Conservation (phyloP, 2,113 vertebrate species). For the Reinhardtius hippoglossoides region DNA sequence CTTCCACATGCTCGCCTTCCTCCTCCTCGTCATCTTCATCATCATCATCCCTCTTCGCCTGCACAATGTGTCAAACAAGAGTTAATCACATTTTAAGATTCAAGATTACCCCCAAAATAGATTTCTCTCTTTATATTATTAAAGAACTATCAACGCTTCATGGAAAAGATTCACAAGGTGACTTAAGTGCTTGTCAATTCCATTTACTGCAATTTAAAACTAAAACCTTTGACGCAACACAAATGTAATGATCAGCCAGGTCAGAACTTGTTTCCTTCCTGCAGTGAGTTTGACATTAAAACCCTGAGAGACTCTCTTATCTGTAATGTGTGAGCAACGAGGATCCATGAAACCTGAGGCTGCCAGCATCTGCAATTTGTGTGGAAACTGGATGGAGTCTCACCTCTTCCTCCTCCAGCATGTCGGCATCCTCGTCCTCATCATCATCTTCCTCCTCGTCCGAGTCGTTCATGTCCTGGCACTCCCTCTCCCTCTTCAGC, state of each 20-base stretch:
- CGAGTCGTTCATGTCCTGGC: slow-evolving; percentile 85
- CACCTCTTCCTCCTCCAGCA: slow-evolving; percentile 85
- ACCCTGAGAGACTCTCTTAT: not conserved
- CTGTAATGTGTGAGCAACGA: too few species aligned
- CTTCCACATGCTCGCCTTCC: slow-evolving; percentile 82
- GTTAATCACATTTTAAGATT: too few species aligned
- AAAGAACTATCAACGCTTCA: too few species aligned
- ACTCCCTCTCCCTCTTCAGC: slow-evolving; percentile 80
- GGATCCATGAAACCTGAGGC: not conserved
- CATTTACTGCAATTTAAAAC: too few species aligned
- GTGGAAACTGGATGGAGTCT: not conserved
- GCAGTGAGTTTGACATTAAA: not conserved
- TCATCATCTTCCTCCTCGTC: slow-evolving; percentile 81
- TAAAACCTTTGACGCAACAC: too few species aligned
- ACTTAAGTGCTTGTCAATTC: too few species aligned
- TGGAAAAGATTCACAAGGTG: too few species aligned
- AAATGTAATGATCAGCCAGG: too few species aligned
- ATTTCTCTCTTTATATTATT: too few species aligned
- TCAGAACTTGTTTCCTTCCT: not conserved
- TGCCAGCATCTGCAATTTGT: not conserved
- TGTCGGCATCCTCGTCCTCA: slow-evolving; percentile 80
- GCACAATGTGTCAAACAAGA: not conserved
- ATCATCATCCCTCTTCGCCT: slow-evolving; percentile 75
- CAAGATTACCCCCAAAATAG: too few species aligned
- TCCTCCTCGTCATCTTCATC: slow-evolving; percentile 85